Conservation (phyloP, 2,113 vertebrate genomes). For the Nerophis ophidion region DNA sequence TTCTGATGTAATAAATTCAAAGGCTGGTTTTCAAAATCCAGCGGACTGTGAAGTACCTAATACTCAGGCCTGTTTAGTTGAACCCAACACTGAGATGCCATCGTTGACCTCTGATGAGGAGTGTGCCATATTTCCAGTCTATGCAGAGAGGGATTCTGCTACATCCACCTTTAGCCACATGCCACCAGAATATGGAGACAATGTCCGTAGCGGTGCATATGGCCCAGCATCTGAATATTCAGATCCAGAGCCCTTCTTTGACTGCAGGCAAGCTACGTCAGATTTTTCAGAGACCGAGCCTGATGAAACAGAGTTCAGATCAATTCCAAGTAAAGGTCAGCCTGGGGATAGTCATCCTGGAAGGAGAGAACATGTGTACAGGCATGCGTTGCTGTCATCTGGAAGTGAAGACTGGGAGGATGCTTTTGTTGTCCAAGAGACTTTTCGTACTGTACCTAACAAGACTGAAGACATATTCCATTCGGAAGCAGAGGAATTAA, state of each 20-base stretch:
- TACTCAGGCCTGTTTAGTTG: conserved; percentile 9
- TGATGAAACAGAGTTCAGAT: conserved; percentile 25
- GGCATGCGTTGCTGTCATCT: conserved; percentile 40
- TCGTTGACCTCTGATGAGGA: conserved; percentile 46
- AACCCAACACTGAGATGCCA: conserved; percentile 19
- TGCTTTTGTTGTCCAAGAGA: conserved; percentile 71
- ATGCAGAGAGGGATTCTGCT: conserved; percentile 15
- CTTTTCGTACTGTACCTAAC: conserved; percentile 43
- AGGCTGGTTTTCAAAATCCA: conserved; percentile 14
- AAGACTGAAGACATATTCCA: conserved; percentile 26
- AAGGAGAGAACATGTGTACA: conserved; percentile 5
- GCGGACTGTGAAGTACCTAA: conserved; percentile 20
- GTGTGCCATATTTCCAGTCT: conserved; percentile 19
- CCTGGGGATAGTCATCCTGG: not conserved
- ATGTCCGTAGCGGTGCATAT: conserved; percentile 5
- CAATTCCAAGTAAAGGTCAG: conserved; percentile 2
- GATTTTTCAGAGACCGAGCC: conserved; percentile 57
- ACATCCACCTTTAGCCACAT: conserved; percentile 4
- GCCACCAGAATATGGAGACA: conserved; percentile 13
- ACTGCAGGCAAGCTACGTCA: conserved; percentile 58
- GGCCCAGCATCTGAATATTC: conserved; percentile 41
- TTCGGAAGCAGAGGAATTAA: conserved; percentile 61
- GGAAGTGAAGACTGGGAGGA: conserved; percentile 64
- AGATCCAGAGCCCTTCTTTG: conserved; percentile 62
- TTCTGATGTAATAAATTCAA: not conserved